phyloP scores from a whole-genome alignment of 2,888 invertebrate species.

The Metellina segmentata region DNA sequence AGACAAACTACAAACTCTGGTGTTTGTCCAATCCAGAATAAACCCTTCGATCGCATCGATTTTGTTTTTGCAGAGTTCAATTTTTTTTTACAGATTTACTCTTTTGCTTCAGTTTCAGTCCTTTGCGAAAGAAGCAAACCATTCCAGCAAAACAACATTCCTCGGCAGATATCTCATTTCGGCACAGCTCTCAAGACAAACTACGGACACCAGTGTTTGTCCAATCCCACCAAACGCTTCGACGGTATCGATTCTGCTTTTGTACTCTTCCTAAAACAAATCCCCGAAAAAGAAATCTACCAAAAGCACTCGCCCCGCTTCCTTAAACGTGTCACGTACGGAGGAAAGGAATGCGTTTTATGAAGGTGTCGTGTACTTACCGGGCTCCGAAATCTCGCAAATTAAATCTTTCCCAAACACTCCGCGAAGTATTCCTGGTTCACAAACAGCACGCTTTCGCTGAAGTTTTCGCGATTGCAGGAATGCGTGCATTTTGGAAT shows the following conservation, averaged over 20 bases:
- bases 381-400: background rate
- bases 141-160: no score
- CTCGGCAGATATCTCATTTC: no score
- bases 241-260: background rate
- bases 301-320: background rate
- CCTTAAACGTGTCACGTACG: background rate
- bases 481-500: background rate
- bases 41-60: no score
- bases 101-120: no score
- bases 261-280: background rate
- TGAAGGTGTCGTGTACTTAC: background rate
- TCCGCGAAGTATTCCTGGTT: background rate
- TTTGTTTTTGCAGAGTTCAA: no score
- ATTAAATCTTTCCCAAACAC: background rate
- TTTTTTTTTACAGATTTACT: no score
- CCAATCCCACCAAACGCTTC: background rate
- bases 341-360: background rate
- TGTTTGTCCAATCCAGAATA: no score
- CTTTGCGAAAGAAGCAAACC: no score
- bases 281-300: background rate
- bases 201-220: background rate
- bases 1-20: no score
- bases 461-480: background rate
- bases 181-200: no score
- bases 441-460: background rate